phyloP scores from a whole-genome alignment of 64 coral and sea anemone species.

The Dendronephthya gigantea region DNA sequence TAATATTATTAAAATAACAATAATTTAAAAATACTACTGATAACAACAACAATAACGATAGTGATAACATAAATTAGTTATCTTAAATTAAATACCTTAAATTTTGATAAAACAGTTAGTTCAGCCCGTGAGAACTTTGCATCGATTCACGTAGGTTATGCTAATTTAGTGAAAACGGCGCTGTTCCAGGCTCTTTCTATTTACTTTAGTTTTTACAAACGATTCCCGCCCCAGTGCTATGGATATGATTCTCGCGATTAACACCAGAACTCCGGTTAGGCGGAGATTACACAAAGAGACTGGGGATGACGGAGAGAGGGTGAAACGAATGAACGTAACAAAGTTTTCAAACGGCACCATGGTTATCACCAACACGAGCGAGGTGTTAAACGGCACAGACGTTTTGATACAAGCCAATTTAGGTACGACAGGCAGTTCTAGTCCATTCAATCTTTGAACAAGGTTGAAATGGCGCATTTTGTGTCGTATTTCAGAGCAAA shows the following conservation, averaged over 20 bases:
- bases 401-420: neutral
- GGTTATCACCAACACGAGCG: neutral
- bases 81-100: neutral
- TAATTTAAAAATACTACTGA: no score
- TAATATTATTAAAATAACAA: no score
- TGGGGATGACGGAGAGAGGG: neutral
- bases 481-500: neutral
- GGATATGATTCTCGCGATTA: neutral
- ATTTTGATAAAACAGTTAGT: neutral
- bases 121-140: no score
- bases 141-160: neutral
- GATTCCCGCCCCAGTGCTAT: neutral
- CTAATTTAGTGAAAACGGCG: neutral
- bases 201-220: neutral
- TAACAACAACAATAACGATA: no score
- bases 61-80: no score
- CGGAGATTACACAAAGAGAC: neutral
- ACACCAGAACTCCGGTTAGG: neutral
- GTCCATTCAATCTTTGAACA: neutral
- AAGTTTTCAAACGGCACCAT: neutral
- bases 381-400: neutral
- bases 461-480: neutral
- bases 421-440: neutral
- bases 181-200: neutral
- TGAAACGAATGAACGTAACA: neutral